Conservation (phyloP, 2,888 invertebrate genomes). For the Cryptocephalus moraei region DNA sequence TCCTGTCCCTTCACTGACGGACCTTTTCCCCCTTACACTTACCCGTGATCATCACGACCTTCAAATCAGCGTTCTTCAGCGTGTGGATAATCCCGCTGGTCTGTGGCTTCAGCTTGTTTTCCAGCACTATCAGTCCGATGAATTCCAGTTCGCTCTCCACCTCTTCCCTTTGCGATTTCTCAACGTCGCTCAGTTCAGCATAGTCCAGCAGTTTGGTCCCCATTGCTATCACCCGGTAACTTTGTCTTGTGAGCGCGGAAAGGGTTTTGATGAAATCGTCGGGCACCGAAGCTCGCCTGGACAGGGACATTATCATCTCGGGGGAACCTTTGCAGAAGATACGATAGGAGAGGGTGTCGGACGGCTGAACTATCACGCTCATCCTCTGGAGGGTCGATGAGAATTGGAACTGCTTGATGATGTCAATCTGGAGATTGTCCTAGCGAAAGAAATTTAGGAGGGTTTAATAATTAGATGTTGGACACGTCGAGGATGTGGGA, state of each 20-base stretch:
- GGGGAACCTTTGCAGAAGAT: slow-evolving; percentile 90
- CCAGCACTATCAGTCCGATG: slow-evolving; percentile 83
- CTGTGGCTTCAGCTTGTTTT: slow-evolving; percentile 86
- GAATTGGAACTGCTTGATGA: slow-evolving; percentile 66
- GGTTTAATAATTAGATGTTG: too few relatives aligned
- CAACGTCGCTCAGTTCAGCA: slow-evolving; percentile 55
- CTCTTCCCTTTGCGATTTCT: slow-evolving; percentile 59
- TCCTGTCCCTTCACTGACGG: too few relatives aligned
- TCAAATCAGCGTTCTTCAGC: slow-evolving; percentile 73
- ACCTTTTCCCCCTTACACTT: slow-evolving; percentile 2
- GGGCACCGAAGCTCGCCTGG: slow-evolving; percentile 64
- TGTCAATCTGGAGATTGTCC: slow-evolving; percentile 34
- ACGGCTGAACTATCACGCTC: slow-evolving; percentile 67
- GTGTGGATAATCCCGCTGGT: slow-evolving; percentile 69
- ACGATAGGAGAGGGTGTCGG: slow-evolving; percentile 61
- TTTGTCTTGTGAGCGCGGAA: slow-evolving; percentile 77
- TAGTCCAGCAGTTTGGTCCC: slow-evolving; percentile 56
- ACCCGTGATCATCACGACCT: slow-evolving; percentile 95
- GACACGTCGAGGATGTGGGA: too few relatives aligned
- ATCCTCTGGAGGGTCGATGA: slow-evolving; percentile 79
- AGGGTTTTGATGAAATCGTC: slow-evolving; percentile 62
- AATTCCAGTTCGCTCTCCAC: slow-evolving; percentile 76
- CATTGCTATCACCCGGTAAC: slow-evolving; percentile 79
- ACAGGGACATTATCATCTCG: slow-evolving; percentile 76
- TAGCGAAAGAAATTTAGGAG: slow-evolving; percentile 1